A percentile compares a stretch with the other conserved stretches of the same genome.
phyloP scores from a whole-genome alignment of 1,140 invertebrate genomes.

The Orius laevigatus region DNA sequence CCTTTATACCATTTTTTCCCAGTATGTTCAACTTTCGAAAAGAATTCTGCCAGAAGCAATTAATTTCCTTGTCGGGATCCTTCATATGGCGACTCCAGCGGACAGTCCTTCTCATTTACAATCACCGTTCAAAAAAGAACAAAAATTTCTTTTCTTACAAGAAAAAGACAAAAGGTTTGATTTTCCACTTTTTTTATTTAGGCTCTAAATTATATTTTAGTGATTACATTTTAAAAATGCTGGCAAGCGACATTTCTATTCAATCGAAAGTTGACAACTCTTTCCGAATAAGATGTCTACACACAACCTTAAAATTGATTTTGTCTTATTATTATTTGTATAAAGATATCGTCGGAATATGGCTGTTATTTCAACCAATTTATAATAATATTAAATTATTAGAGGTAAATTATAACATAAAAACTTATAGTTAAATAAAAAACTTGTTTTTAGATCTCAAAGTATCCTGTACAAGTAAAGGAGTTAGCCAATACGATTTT shows the following conservation, averaged over 20 bases:
- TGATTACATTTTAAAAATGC: slow-evolving; percentile 25
- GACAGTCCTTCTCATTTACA: slow-evolving; percentile 18
- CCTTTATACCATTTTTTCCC: slow-evolving; percentile 28
- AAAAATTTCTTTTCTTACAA: slow-evolving; percentile 33
- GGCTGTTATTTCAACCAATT: slow-evolving; percentile 29
- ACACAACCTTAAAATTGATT: slow-evolving; percentile 34
- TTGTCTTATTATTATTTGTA: slow-evolving; percentile 37
- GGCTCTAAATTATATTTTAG: neutral
- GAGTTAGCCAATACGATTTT: slow-evolving; percentile 30
- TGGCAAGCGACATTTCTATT: slow-evolving; percentile 32
- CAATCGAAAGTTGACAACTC: slow-evolving; percentile 33
- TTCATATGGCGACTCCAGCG: slow-evolving; percentile 33
- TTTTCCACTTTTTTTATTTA: slow-evolving; percentile 1
- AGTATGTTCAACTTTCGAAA: slow-evolving; percentile 66
- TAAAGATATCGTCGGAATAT: slow-evolving; percentile 33
- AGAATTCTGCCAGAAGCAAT: slow-evolving; percentile 58
- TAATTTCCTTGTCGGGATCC: slow-evolving; percentile 54
- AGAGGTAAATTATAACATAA: slow-evolving; percentile 20
- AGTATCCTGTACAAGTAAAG: slow-evolving; percentile 42
- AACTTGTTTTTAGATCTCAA: slow-evolving; percentile 29
- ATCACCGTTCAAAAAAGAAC: slow-evolving; percentile 42
- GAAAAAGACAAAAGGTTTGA: neutral
- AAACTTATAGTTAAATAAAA: neutral
- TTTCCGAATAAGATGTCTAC: slow-evolving; percentile 37
- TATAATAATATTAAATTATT: slow-evolving; percentile 26